Percentiles rank a stretch among this genome's conserved stretches.
Evolutionary conservation across 2,888 invertebrate species (phyloP).

Genomic region (Athalia rosae): DNA sequence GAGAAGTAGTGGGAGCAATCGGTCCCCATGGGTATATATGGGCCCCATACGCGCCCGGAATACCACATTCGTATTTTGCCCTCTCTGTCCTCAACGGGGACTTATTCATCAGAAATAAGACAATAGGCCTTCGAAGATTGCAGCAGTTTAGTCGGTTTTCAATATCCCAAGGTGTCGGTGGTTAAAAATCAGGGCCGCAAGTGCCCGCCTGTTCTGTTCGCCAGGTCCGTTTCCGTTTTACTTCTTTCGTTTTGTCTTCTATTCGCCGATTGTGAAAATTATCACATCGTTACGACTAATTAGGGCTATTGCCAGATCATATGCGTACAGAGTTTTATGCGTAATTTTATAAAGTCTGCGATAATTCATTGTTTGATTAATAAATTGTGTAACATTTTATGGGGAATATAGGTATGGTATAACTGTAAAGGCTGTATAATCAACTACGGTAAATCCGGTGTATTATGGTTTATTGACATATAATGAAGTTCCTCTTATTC

Average conservation of each 20-base stretch:
- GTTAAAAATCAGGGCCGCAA: conserved; percentile 38
- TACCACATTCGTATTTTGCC: conserved; percentile 70
- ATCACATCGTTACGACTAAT: background rate
- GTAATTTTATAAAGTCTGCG: too few relatives aligned
- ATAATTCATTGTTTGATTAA: conserved; percentile 4
- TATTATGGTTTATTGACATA: background rate
- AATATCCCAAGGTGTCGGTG: conserved; percentile 31
- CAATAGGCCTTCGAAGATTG: conserved; percentile 33
- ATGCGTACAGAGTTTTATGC: background rate
- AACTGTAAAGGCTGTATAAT: conserved; percentile 25
- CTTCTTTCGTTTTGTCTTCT: background rate
- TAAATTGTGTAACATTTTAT: conserved; percentile 3
- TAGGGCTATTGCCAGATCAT: conserved; percentile 2
- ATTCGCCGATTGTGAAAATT: background rate
- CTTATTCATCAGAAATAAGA: conserved; percentile 39
- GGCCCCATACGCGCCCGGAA: conserved; percentile 71
- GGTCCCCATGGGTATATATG: conserved; percentile 70
- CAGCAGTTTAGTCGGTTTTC: conserved; percentile 41
- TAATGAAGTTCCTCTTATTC: background rate
- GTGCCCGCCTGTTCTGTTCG: conserved; percentile 32
- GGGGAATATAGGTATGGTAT: background rate
- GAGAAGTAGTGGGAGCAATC: conserved; percentile 52
- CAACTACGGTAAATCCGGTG: conserved; percentile 2
- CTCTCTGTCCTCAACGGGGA: conserved; percentile 62
- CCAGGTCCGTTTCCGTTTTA: conserved; percentile 38